A percentile compares a stretch with the other conserved stretches of the same genome.
These are phyloP conservation scores for Halocynthia aurantium DNA, from an alignment of 23 tunicate species.

Conservation along the genomic window DNA sequence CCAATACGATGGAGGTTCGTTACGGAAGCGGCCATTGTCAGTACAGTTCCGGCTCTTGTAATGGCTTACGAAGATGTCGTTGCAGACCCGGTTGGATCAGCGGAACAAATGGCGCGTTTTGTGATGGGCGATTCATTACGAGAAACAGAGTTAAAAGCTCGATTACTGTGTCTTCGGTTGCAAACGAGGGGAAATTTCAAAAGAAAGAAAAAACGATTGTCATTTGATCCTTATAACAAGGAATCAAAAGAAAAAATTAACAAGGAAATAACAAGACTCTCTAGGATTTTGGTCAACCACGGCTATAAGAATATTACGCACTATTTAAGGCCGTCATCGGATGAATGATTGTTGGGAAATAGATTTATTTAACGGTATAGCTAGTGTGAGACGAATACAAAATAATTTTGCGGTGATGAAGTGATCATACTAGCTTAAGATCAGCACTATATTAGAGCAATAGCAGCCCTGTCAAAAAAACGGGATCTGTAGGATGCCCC, in stretches of 20 bases:
- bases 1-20: neutral
- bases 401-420: too few species aligned
- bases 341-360: neutral
- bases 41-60: neutral
- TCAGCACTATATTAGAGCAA: too few species aligned
- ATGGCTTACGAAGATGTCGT: constrained; percentile 15
- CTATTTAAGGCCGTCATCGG: neutral
- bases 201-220: constrained; percentile 5
- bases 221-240: constrained; percentile 7
- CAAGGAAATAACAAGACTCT: constrained; percentile 1
- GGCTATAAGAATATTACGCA: neutral
- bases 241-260: constrained; percentile 5
- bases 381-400: too few species aligned
- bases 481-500: too few species aligned
- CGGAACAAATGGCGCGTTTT: constrained; percentile 27
- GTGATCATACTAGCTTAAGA: too few species aligned
- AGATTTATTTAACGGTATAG: neutral
- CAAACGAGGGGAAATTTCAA: constrained; percentile 8
- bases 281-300: neutral
- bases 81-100: neutral
- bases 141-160: constrained; percentile 6
- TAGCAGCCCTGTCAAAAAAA: too few species aligned
- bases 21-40: constrained; percentile 4
- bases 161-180: constrained; percentile 11
- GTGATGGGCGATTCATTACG: constrained; percentile 5